Base-by-base conservation (phyloP, 2,797 vertebrate species). In the Oreortyx pictus region DNA sequence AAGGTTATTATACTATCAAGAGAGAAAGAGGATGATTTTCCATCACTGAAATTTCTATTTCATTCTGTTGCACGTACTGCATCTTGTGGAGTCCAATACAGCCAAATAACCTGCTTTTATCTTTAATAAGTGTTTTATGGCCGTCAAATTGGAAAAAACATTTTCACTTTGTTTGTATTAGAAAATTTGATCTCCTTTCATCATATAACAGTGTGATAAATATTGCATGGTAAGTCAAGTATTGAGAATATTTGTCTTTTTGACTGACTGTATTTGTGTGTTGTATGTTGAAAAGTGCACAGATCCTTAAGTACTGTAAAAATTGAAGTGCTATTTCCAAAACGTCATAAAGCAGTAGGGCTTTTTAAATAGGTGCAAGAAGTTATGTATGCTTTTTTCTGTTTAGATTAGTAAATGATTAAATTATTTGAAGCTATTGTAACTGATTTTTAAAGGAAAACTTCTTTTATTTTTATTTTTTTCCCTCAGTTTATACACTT, bases 1-100 rank as follows among this genome's bases (percentile, higher is more conserved):
- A 98, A 98, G 98, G 97, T 98, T 98, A 98, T 98, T 98, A 98
- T 95, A 87, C 93, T 97, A 98, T 97, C 93, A 87, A 88, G 95
- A 97, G 88, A 94, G 94, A 92, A 96, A 82, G 90, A 93, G 61
- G 82, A 90, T 62, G 81, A 93, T 96, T 97, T 97, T 95, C 92
- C 92, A 93, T 94, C 92, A 82, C 82, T 82, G 94, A 97, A 97
- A 95, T 96, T 97, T 96, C 91, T 95, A 0, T 96, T 97, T 97
- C 64, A 73, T 96, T 96, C 72, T 93, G 25, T 91, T 74, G 59
- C 35, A 93, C 66, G 44, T 86, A 71, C n/a, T 92, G 46, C 37
- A 59, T 89, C 62, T 92, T 7, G 5, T n/a, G 39, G 61, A 93
- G 66, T 86, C 91, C 88, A 78, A 3, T 89, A 82, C n/a, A 96